Conservation (phyloP, 1,140 invertebrate genomes). For the Drosophila nikananu region DNA sequence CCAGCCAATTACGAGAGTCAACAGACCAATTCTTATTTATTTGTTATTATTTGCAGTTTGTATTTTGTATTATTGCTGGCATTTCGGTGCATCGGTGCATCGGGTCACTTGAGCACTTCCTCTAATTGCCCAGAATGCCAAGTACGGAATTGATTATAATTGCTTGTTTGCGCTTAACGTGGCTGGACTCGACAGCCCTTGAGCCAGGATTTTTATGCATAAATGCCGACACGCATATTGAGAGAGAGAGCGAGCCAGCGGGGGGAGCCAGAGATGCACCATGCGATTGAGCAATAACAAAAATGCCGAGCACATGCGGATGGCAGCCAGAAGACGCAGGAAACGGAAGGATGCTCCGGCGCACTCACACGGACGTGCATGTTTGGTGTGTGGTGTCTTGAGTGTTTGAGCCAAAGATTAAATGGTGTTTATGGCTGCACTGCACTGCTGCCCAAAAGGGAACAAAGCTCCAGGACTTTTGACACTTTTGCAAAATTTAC, state of each 20-base stretch:
- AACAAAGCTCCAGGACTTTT: constrained; percentile 69
- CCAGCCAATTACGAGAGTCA: constrained; percentile 26
- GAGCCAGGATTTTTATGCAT: constrained; percentile 45
- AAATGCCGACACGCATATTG: constrained; percentile 48
- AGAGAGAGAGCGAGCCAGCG: neutral
- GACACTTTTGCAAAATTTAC: constrained; percentile 78
- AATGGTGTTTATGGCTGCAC: constrained; percentile 78
- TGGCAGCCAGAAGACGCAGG: constrained; percentile 39
- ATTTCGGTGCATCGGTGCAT: constrained; percentile 28
- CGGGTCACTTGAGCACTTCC: constrained; percentile 41
- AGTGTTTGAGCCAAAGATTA: constrained; percentile 83
- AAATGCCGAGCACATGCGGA: constrained; percentile 52
- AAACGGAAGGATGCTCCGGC: constrained; percentile 37
- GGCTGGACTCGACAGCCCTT: constrained; percentile 48
- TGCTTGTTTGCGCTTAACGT: constrained; percentile 73
- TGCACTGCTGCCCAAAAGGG: constrained; percentile 40
- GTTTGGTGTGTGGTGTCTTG: constrained; percentile 48
- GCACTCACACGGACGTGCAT: constrained; percentile 36
- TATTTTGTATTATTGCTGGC: neutral
- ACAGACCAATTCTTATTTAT: constrained; percentile 48
- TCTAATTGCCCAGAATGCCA: constrained; percentile 53
- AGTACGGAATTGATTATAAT: constrained; percentile 57
- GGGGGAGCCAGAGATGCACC: neutral
- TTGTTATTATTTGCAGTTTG: constrained; percentile 24
- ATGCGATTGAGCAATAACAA: constrained; percentile 64